Percentiles rank a stretch among this genome's conserved stretches.
phyloP scores from a whole-genome alignment of 2,888 invertebrate genomes.

The Lochmaea capreae region DNA sequence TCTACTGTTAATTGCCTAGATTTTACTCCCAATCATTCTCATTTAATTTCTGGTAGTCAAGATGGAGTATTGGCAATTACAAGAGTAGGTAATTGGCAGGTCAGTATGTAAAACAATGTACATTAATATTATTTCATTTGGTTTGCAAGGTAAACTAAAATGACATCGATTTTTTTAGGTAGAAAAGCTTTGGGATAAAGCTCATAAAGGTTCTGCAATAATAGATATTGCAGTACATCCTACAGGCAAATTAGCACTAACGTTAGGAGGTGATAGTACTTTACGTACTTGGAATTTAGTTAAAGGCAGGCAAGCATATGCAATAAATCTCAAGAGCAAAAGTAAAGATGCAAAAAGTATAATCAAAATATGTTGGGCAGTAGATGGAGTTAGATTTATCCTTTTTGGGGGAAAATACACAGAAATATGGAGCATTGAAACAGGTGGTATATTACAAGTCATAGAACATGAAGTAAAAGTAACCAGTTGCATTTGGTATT shows the following conservation, averaged over 20 bases:
- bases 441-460: conserved; percentile 78
- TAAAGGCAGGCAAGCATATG: conserved; percentile 90
- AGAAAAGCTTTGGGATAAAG: conserved; percentile 84
- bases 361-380: conserved; percentile 73
- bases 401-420: conserved; percentile 78
- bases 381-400: conserved; percentile 81
- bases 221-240: conserved; percentile 86
- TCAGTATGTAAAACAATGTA: conserved; percentile 1
- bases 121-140: too few relatives aligned
- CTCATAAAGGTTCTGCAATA: conserved; percentile 84
- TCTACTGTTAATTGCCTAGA: conserved; percentile 84
- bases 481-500: conserved; percentile 76
- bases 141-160: background rate
- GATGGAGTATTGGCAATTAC: conserved; percentile 88
- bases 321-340: conserved; percentile 84
- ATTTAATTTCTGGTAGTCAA: conserved; percentile 85
- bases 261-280: conserved; percentile 86
- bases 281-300: conserved; percentile 94
- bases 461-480: conserved; percentile 78
- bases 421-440: conserved; percentile 84
- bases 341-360: conserved; percentile 64
- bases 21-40: conserved; percentile 81
- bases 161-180: conserved; percentile 55
- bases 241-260: conserved; percentile 87
- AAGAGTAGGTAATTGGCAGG: conserved; percentile 86